Base-by-base conservation (phyloP, 2,113 vertebrate genomes). In the Sinocyclocheilus anshuiensis region DNA sequence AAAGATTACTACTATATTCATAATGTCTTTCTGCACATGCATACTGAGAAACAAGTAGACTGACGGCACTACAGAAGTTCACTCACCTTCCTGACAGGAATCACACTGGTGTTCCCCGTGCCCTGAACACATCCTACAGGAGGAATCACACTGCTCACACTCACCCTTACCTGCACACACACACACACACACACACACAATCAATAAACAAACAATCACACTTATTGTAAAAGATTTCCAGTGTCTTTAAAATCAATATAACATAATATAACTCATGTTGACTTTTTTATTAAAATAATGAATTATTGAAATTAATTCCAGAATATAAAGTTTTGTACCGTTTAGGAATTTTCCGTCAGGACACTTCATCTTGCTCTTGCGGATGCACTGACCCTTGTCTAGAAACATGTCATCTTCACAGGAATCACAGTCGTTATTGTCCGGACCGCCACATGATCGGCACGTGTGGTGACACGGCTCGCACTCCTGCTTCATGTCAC, bases 401-500 rank as follows among this genome's bases (percentile, higher is more conserved):
- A 96, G 90, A 0, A 81, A 91, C 80, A 94, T 87, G 3, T 48
- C 86, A 0, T 77, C 87, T 75, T 81, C 87, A 84, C 97, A 99
- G 1, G 92, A 89, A 87, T 95, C 95, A 18, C 97, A 99, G 84
- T 96, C 91, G 0, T 94, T 39, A 6, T 85, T 88, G 16, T 57
- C 90, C 1, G 93, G 94, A 16, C 97, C 97, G 0, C 87, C 89
- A 45, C 97, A 99, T 0, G 94, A 93, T 1, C 83, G 84, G 57
- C 98, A 99, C 85, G 86, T 79, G 2, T 15, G 89, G 85, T 97
- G 96, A 89, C 97, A 99, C 6, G 92, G 90, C 85, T 97, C 95
- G 0, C 97, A 99, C 24, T 96, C 95, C 77, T 85, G 93, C 13
- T 69, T 90, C 65, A 91, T 81, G 81, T 96, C 92, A 0, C 92